phyloP scores from a whole-genome alignment of 1,140 invertebrate species.

The Pissodes strobi region DNA sequence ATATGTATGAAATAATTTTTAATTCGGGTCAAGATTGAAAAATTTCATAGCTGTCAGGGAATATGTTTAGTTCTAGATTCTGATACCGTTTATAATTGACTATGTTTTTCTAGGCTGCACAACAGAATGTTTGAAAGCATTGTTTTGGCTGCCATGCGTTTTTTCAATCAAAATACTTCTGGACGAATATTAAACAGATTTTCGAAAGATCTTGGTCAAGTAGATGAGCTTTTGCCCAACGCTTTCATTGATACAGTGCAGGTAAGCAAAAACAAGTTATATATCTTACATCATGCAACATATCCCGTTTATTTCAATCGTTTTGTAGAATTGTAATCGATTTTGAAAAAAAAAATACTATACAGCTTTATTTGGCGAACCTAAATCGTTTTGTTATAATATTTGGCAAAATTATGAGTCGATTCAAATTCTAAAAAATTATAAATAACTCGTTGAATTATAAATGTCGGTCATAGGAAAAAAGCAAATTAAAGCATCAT shows the following conservation, averaged over 20 bases:
- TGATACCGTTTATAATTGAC: not conserved
- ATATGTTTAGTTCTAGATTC: too few species aligned
- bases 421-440: too few species aligned
- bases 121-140: conserved; percentile 68
- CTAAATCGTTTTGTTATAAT: too few species aligned
- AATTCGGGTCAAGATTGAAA: too few species aligned
- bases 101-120: conserved; percentile 58
- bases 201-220: conserved; percentile 60
- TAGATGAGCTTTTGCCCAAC: conserved; percentile 52
- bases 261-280: conserved; percentile 18
- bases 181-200: conserved; percentile 63
- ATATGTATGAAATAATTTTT: too few species aligned
- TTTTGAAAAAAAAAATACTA: not conserved
- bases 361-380: too few species aligned
- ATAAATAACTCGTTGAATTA: too few species aligned
- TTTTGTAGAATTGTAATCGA: not conserved
- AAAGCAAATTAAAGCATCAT: too few species aligned
- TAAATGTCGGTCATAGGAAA: too few species aligned
- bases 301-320: not conserved
- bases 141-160: conserved; percentile 62
- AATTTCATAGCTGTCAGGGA: too few species aligned
- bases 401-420: too few species aligned
- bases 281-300: not conserved
- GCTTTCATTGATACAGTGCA: conserved; percentile 40
- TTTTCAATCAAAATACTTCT: conserved; percentile 64